Conservation (phyloP, 2,888 invertebrate species). For the Hymenopus coronatus region DNA sequence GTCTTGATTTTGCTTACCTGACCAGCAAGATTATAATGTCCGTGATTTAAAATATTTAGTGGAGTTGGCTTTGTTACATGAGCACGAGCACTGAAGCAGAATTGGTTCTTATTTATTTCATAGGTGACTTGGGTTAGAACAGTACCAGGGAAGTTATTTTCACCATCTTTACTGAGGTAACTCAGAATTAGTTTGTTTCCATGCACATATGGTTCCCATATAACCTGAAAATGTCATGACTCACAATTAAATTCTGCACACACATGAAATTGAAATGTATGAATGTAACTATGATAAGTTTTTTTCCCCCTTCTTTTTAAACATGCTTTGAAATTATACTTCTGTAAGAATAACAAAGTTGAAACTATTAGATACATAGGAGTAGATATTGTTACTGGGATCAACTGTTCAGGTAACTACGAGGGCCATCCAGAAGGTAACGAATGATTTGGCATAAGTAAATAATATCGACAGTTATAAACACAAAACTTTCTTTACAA, state of each 20-base stretch:
- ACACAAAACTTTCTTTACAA: no score
- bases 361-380: no score
- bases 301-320: no score
- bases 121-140: constrained; percentile 66
- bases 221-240: constrained; percentile 32
- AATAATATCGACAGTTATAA: no score
- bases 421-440: no score
- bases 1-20: constrained; percentile 47
- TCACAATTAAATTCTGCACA: not conserved
- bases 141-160: constrained; percentile 88
- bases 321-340: no score
- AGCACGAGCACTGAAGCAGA: constrained; percentile 73
- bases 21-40: constrained; percentile 90
- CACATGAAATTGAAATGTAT: no score
- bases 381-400: no score
- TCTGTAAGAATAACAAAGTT: no score
- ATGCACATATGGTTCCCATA: constrained; percentile 67
- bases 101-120: constrained; percentile 68
- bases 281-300: no score
- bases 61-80: constrained; percentile 75
- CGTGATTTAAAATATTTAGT: constrained; percentile 83
- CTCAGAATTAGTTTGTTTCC: constrained; percentile 59
- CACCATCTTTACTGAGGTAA: constrained; percentile 72
- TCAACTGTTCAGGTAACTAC: no score
- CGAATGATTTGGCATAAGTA: no score